Percentiles rank a stretch among this genome's conserved stretches.
Conservation (phyloP, 2,113 vertebrate species). For the Myiozetetes cayanensis region DNA sequence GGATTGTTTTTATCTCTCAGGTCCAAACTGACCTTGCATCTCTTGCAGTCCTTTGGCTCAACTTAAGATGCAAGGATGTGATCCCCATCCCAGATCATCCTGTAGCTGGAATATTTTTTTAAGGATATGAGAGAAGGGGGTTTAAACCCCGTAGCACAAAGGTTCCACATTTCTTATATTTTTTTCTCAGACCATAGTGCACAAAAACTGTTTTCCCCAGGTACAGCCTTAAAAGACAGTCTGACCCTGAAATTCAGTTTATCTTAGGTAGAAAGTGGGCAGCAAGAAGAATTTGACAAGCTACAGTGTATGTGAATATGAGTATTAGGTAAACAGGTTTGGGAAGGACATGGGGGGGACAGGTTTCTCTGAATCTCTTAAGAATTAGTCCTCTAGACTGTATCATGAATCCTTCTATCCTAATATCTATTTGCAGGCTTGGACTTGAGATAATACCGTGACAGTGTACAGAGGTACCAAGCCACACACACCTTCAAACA, state of each 20-base stretch:
- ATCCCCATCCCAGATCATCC: neutral
- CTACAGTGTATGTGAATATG: fast-evolving
- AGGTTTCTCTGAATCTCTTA: neutral
- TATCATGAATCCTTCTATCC: neutral
- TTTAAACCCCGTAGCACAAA: neutral
- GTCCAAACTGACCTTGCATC: neutral
- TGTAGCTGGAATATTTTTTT: neutral
- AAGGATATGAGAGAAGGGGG: neutral
- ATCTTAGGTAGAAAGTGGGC: neutral
- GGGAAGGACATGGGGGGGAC: fast-evolving
- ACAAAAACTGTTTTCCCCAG: neutral
- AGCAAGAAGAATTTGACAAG: neutral
- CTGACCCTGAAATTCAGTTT: neutral
- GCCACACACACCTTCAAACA: neutral
- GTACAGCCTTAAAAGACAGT: neutral
- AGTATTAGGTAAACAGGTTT: neutral
- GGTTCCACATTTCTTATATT: neutral
- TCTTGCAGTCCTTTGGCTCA: neutral
- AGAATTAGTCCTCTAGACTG: neutral
- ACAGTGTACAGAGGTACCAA: neutral
- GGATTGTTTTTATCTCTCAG: neutral
- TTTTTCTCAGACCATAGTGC: neutral
- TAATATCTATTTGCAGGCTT: neutral
- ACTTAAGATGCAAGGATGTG: neutral
- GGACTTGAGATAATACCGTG: neutral